phyloP scores from a whole-genome alignment of 2,113 vertebrate genomes.

The Peucedramus taeniatus region DNA sequence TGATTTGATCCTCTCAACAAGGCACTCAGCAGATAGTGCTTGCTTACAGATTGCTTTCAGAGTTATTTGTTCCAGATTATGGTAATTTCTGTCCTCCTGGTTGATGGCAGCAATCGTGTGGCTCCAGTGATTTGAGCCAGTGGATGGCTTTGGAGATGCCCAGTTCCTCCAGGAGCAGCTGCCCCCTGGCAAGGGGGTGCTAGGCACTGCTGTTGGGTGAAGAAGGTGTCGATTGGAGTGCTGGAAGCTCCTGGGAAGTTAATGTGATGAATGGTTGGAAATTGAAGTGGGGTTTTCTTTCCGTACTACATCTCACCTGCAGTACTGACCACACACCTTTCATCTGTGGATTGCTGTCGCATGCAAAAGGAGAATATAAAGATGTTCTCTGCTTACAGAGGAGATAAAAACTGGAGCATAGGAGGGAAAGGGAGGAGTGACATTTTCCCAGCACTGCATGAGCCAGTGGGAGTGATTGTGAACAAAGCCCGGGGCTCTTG shows the following conservation, averaged over 20 bases:
- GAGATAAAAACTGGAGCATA: slow-evolving; percentile 19
- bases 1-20: background rate
- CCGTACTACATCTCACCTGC: background rate
- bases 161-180: background rate
- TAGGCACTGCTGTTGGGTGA: background rate
- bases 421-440: slow-evolving; percentile 4
- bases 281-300: background rate
- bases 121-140: background rate
- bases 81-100: background rate
- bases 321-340: background rate
- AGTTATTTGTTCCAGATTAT: background rate
- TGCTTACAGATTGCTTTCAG: background rate
- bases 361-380: background rate
- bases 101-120: rapidly evolving
- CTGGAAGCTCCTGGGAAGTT: background rate
- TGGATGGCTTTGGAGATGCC: background rate
- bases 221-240: background rate
- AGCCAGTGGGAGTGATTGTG: slow-evolving; percentile 47
- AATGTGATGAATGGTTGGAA: background rate
- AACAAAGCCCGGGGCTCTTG: slow-evolving; percentile 50
- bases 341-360: background rate
- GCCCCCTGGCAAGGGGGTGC: background rate
- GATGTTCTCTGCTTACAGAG: background rate
- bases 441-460: background rate
- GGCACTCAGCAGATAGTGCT: background rate